Conservation (phyloP, 2,888 invertebrate genomes). For the Dichetophora obliterata region DNA sequence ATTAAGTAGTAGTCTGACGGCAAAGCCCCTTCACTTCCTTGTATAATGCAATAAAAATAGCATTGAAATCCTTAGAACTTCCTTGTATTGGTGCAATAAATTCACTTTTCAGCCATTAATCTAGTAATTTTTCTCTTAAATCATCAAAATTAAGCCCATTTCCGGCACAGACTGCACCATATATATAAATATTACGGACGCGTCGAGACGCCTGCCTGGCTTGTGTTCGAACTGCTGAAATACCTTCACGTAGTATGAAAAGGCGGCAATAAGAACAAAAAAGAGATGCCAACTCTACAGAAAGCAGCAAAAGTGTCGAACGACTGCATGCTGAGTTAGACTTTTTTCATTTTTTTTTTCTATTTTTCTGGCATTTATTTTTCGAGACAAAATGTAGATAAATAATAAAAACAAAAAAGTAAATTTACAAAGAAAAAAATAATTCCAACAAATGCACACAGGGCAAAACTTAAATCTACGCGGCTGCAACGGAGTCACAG, state of each 20-base stretch:
- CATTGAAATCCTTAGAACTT: not conserved
- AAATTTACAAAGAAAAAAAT: not conserved
- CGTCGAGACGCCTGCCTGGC: slow-evolving; percentile 36
- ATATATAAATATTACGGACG: slow-evolving; percentile 57
- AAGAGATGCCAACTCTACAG: not conserved
- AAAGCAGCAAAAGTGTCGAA: not conserved
- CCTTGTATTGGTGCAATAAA: slow-evolving; percentile 21
- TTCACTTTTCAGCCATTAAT: slow-evolving; percentile 49
- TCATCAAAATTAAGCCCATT: slow-evolving; percentile 65
- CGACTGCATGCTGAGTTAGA: no score
- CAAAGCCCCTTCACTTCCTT: not conserved
- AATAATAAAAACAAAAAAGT: not conserved
- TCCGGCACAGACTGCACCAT: slow-evolving; percentile 62
- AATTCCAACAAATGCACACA: not conserved
- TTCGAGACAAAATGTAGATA: not conserved
- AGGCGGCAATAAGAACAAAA: not conserved
- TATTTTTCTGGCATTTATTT: no score
- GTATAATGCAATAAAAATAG: not conserved
- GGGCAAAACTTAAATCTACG: slow-evolving; percentile 5
- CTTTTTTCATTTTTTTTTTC: no score
- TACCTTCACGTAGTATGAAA: not conserved
- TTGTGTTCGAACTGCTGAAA: not conserved
- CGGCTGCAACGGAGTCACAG: not conserved
- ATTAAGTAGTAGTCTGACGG: not conserved
- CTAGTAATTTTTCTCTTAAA: slow-evolving; percentile 65